phyloP scores from a whole-genome alignment of 2,797 vertebrate species.

The Urosaurus nigricauda region DNA sequence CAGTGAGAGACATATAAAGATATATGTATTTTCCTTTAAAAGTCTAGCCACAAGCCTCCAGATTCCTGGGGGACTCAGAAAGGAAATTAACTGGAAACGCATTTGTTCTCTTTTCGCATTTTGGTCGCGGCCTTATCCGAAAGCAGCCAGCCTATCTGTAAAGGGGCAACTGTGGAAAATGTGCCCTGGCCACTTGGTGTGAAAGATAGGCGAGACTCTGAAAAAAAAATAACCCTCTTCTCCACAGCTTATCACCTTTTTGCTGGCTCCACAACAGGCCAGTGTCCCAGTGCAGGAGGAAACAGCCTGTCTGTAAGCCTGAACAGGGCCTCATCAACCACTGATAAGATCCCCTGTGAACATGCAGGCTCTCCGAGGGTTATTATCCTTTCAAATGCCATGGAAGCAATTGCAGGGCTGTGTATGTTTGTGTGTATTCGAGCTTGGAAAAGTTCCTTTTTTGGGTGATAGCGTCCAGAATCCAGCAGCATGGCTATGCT shows the following conservation, averaged over 20 bases:
- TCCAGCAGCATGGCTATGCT: too few relatives aligned
- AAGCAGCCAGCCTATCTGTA: constrained; percentile 81
- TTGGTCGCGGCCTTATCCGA: constrained; percentile 76
- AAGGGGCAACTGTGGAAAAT: constrained; percentile 84
- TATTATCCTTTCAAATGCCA: constrained; percentile 76
- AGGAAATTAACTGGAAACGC: constrained; percentile 73
- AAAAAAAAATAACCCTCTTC: constrained; percentile 81
- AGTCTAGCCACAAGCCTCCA: constrained; percentile 47
- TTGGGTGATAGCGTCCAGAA: too few relatives aligned
- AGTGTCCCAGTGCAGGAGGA: constrained; percentile 77
- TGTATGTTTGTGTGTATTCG: background rate
- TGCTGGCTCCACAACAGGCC: constrained; percentile 84
- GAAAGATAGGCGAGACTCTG: constrained; percentile 88
- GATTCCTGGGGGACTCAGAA: constrained; percentile 66
- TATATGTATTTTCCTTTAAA: constrained; percentile 39
- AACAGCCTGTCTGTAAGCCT: constrained; percentile 85
- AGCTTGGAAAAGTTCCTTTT: too few relatives aligned
- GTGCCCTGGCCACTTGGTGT: constrained; percentile 83
- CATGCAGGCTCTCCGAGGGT: constrained; percentile 75
- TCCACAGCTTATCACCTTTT: constrained; percentile 85
- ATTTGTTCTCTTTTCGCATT: constrained; percentile 67
- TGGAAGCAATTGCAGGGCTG: constrained; percentile 54
- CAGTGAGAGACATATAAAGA: constrained; percentile 49
- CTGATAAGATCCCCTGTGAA: constrained; percentile 88
- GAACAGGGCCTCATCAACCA: constrained; percentile 86